Conservation (phyloP, 2,797 vertebrate species). For the Thaleichthys pacificus region DNA sequence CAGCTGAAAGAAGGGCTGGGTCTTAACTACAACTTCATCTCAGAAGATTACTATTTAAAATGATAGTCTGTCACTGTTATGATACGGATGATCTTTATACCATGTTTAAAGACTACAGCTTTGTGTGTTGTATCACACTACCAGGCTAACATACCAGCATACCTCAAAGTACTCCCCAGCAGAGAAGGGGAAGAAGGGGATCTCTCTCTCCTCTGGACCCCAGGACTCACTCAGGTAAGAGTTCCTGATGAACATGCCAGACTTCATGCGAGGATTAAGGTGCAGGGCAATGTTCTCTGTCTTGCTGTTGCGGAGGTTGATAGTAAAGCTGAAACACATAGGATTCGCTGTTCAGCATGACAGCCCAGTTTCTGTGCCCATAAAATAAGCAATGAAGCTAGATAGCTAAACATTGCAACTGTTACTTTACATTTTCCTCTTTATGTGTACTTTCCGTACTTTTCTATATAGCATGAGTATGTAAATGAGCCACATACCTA, state of each 20-base stretch:
- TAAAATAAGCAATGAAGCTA: not conserved
- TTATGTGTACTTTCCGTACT: not conserved
- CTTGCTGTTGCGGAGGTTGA: slow-evolving; percentile 82
- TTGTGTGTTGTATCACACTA: no score
- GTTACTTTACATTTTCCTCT: not conserved
- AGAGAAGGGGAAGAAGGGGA: slow-evolving; percentile 86
- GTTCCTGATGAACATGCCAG: slow-evolving; percentile 86
- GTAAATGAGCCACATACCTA: no score
- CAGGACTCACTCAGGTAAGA: slow-evolving; percentile 87
- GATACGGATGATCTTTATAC: no score
- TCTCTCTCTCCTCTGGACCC: slow-evolving; percentile 89
- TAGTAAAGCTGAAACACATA: slow-evolving; percentile 74
- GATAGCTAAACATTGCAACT: not conserved
- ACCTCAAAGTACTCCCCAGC: slow-evolving; percentile 97
- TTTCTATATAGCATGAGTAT: not conserved
- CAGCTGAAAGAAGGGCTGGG: slow-evolving; percentile 70
- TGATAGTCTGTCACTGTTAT: no score
- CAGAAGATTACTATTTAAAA: no score
- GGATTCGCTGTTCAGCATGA: not conserved
- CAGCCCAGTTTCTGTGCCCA: no score
- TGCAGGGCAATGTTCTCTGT: slow-evolving; percentile 90
- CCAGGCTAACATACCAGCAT: slow-evolving; percentile 20
- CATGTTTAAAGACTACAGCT: no score
- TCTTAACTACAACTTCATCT: not conserved
- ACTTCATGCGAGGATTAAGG: slow-evolving; percentile 87